These are phyloP conservation scores for Andrena haemorrhoa DNA, from an alignment of 2,888 invertebrate genomes.

Conservation along the genomic window DNA sequence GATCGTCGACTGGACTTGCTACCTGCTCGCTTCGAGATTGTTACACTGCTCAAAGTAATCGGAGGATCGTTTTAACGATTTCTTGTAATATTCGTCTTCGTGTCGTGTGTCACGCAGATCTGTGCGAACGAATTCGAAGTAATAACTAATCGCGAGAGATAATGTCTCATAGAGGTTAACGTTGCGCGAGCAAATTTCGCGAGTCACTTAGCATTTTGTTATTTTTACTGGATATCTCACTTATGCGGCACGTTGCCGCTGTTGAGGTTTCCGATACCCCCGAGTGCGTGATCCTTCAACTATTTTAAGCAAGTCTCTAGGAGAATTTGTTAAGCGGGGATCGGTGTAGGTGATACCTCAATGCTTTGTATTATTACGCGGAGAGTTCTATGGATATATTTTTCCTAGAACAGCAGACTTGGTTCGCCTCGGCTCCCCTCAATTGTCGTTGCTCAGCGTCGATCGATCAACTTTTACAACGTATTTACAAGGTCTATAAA, in stretches of 20 bases:
- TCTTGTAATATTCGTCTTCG: background rate
- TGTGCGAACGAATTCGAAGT: background rate
- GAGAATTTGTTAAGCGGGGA: background rate
- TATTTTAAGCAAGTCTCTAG: background rate
- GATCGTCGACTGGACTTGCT: background rate
- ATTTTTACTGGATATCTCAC: no score
- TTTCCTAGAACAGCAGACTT: background rate
- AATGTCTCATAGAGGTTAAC: no score
- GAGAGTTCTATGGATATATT: background rate
- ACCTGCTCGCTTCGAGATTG: background rate
- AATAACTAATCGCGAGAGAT: background rate
- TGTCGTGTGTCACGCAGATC: background rate
- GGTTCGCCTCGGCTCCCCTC: slow-evolving; percentile 24
- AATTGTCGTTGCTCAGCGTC: slow-evolving; percentile 19
- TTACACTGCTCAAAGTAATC: background rate
- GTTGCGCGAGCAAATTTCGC: no score
- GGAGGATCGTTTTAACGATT: background rate
- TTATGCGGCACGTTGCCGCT: no score
- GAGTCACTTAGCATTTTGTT: no score
- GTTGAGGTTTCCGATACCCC: no score
- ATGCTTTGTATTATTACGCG: background rate
- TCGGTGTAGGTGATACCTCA: no score
- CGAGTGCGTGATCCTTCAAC: background rate
- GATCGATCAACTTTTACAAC: slow-evolving; percentile 47
- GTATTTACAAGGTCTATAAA: slow-evolving; percentile 60